Conservation (phyloP, 2,888 invertebrate genomes). For the Eucera pruinosa region DNA sequence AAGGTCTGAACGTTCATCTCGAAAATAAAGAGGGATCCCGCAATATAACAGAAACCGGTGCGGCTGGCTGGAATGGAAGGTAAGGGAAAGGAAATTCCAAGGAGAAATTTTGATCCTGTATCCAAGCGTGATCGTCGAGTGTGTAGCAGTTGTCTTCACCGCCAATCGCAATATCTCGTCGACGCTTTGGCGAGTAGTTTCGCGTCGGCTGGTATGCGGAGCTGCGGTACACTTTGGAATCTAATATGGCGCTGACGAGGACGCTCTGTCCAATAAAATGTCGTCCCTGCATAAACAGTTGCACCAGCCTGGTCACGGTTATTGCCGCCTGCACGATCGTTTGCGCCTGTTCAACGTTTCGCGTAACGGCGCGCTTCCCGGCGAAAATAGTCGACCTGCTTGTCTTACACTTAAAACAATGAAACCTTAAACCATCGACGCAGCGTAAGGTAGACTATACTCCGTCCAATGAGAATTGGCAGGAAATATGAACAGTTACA, state of each 20-base stretch:
- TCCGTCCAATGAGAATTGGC: no score
- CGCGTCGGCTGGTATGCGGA: slow-evolving; percentile 59
- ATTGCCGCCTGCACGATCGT: slow-evolving; percentile 53
- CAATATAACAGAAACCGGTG: background rate
- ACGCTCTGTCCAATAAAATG: slow-evolving; percentile 75
- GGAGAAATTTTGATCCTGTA: slow-evolving; percentile 54
- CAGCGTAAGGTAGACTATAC: no score
- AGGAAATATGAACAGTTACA: no score
- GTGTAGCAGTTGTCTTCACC: slow-evolving; percentile 53
- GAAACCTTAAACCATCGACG: slow-evolving; percentile 12
- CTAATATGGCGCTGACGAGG: slow-evolving; percentile 74
- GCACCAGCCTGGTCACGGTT: slow-evolving; percentile 55
- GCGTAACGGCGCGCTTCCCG: background rate
- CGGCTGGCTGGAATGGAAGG: slow-evolving; percentile 9
- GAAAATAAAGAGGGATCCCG: background rate
- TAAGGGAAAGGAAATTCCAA: slow-evolving; percentile 51
- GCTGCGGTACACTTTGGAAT: slow-evolving; percentile 73
- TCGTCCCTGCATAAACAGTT: slow-evolving; percentile 72
- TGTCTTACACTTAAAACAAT: slow-evolving; percentile 25
- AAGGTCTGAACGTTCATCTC: background rate
- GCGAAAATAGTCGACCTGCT: slow-evolving; percentile 6
- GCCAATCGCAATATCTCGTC: slow-evolving; percentile 67
- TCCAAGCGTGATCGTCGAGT: slow-evolving; percentile 27
- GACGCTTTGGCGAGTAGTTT: slow-evolving; percentile 61
- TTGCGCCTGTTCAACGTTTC: slow-evolving; percentile 25